A percentile compares a stretch with the other conserved stretches of the same genome.
Conservation (phyloP, 1,140 invertebrate genomes). For the Scaptomyza graminum region DNA sequence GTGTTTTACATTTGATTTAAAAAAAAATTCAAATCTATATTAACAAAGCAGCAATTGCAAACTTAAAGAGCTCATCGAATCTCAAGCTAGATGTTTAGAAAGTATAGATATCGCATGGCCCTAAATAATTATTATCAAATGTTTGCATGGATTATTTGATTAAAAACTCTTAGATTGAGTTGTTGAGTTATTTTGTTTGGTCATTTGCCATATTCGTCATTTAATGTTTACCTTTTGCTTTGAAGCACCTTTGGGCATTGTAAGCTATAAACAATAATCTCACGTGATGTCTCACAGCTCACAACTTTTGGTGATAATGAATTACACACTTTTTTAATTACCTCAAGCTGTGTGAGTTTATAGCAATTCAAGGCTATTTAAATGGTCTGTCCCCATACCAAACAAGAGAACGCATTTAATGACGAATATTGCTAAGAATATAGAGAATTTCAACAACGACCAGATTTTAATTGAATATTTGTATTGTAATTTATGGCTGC, state of each 20-base stretch:
- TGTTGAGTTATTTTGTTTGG: no score
- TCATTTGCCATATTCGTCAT: no score
- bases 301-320: slow-evolving; percentile 1
- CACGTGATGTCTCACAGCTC: slow-evolving; percentile 31
- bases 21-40: slow-evolving; percentile 20
- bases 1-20: background rate
- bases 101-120: no score
- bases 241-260: background rate
- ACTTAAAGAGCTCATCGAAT: slow-evolving; percentile 7
- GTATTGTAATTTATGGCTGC: slow-evolving; percentile 29
- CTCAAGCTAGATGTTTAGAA: background rate
- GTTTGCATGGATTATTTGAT: no score
- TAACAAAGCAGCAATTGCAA: slow-evolving; percentile 6
- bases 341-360: background rate
- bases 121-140: no score
- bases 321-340: background rate
- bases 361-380: slow-evolving; percentile 1
- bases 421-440: background rate
- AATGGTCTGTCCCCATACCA: background rate
- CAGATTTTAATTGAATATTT: no score
- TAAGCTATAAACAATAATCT: slow-evolving; percentile 24
- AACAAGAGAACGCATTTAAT: background rate
- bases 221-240: no score
- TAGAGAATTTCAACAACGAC: background rate
- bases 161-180: no score